phyloP scores from a whole-genome alignment of 1,140 invertebrate species.

The Gonatopus flavifemur region DNA sequence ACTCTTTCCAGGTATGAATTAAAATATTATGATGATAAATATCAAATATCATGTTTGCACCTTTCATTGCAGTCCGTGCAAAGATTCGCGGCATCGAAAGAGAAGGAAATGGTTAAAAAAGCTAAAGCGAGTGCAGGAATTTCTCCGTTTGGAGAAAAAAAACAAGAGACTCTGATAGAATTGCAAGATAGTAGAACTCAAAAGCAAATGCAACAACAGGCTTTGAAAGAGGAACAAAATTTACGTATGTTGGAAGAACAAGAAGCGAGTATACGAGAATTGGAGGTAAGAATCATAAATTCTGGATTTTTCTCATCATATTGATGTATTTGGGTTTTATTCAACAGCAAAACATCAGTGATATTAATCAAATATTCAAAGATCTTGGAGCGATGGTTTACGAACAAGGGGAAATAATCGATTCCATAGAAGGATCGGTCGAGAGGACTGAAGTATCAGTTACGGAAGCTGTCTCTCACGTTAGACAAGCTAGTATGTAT shows the following conservation, averaged over 20 bases:
- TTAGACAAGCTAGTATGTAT: conserved; percentile 80
- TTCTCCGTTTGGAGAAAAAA: conserved; percentile 59
- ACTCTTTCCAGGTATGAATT: conserved; percentile 74
- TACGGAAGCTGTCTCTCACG: conserved; percentile 75
- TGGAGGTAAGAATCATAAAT: conserved; percentile 90
- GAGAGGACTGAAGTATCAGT: conserved; percentile 89
- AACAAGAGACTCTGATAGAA: conserved; percentile 67
- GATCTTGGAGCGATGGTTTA: conserved; percentile 95
- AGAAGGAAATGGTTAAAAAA: conserved; percentile 77
- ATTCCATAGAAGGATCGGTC: conserved; percentile 95
- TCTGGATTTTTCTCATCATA: too few species aligned
- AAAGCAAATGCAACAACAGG: conserved; percentile 68
- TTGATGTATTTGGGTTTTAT: too few species aligned
- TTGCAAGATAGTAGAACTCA: conserved; percentile 63
- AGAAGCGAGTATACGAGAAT: conserved; percentile 84
- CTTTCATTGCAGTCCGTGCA: conserved; percentile 64
- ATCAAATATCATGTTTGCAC: neutral
- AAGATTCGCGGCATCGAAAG: conserved; percentile 78
- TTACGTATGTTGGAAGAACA: conserved; percentile 84
- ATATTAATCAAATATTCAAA: conserved; percentile 98
- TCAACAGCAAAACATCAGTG: conserved; percentile 88
- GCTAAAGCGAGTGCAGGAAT: conserved; percentile 63
- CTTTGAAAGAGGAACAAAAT: conserved; percentile 84
- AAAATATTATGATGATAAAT: neutral
- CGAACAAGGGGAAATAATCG: conserved; percentile 94